A percentile compares a stretch with the other conserved stretches of the same genome.
Evolutionary conservation across 1,140 invertebrate genomes (phyloP).

Genomic region (Zaprionus tsacasi): DNA sequence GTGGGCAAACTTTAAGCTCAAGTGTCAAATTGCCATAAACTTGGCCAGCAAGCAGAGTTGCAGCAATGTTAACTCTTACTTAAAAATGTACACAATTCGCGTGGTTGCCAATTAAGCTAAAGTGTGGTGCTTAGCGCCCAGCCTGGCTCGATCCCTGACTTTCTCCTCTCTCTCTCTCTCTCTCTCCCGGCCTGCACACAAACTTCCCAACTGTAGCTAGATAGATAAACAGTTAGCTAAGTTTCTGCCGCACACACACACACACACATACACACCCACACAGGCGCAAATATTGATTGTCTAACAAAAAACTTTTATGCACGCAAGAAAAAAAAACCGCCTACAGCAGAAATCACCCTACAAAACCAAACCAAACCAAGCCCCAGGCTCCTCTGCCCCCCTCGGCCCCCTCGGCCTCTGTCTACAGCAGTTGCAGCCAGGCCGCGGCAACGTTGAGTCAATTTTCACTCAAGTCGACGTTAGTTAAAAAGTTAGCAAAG

Average conservation of each 20-base stretch:
- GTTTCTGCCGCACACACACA: slow-evolving; percentile 19
- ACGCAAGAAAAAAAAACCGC: slow-evolving; percentile 48
- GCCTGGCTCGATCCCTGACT: slow-evolving; percentile 15
- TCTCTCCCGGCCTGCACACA: slow-evolving; percentile 31
- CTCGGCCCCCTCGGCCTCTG: neutral
- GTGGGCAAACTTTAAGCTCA: slow-evolving; percentile 46
- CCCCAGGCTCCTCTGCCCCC: neutral
- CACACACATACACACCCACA: slow-evolving; percentile 30
- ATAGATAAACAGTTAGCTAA: slow-evolving; percentile 62
- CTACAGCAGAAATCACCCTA: slow-evolving; percentile 15
- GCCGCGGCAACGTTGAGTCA: slow-evolving; percentile 58
- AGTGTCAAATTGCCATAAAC: slow-evolving; percentile 67
- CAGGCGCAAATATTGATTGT: slow-evolving; percentile 77
- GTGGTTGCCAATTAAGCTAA: slow-evolving; percentile 75
- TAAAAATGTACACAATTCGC: slow-evolving; percentile 75
- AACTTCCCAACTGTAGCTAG: slow-evolving; percentile 70
- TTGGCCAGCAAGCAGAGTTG: slow-evolving; percentile 20
- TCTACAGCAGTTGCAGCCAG: slow-evolving; percentile 8
- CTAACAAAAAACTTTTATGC: slow-evolving; percentile 76
- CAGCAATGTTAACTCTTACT: slow-evolving; percentile 75
- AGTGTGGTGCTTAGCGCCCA: slow-evolving; percentile 66
- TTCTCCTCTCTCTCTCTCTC: neutral
- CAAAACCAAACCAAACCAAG: neutral
- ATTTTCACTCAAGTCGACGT: slow-evolving; percentile 79
- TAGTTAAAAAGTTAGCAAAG: slow-evolving; percentile 77